Base-by-base conservation (phyloP, 1,140 invertebrate species). In the Nasonia vitripennis region DNA sequence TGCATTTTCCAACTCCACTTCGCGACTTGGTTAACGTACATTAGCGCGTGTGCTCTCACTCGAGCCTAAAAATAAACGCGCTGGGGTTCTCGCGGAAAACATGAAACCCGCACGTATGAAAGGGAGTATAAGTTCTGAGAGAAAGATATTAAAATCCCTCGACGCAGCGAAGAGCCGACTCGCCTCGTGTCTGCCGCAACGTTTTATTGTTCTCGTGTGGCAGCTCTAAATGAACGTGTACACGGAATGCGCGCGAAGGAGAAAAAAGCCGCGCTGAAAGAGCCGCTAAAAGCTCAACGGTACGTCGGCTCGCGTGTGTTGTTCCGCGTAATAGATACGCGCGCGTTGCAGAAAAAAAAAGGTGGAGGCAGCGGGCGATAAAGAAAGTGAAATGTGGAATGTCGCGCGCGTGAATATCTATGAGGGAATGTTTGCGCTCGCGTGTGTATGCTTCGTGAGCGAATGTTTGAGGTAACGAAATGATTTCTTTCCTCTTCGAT, bases 261-360 rank as follows among this genome's bases (percentile, higher is more conserved):
- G 31, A 20, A 45, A 31, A 74, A 74, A 41, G 5, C 2, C 2
- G 68, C 68, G 20, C 10, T 23, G 23, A 31, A 71, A 71, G 37
- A 74, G 17, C 34, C 73, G 37, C 73, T 74, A 74, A 74, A 74
- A 74, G 73, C 73, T 74, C 73, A 74, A 74, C 73, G 31, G 17
- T 37, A 17, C 31, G 23, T 11, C 34, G 34, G 1, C 34, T 37
- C 34, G 14, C 12, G 12, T 17, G 4, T 34, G 4, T 14, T 31
- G 12, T 73, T 73, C 31, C 27, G 7, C 71, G 12, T 10, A 73
- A 73, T 41, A 74, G 12, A 34, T 31, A 12, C 37, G 20, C 1
- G 73, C 73, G 27, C 27, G 27, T 23, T n/a, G 68, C 10, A 23
- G 2, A 37, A 37, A 71, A 9, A 23, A 27, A 71, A 20, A 23